Conservation (phyloP, 2,888 invertebrate genomes). For the Nemoura dubitans region DNA sequence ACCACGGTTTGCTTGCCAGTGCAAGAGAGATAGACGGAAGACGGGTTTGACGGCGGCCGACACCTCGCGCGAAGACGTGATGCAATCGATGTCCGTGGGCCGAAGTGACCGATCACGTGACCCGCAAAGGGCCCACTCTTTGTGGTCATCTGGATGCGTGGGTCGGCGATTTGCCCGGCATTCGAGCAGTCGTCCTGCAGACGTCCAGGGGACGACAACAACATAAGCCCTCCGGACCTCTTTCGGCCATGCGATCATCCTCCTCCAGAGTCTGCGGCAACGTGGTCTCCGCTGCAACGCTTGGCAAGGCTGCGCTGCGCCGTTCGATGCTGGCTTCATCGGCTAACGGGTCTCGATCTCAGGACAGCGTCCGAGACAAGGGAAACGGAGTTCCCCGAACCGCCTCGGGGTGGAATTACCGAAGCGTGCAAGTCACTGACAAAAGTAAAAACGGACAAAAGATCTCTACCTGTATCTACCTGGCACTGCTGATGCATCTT, state of each 20-base stretch:
- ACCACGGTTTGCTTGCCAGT: neutral
- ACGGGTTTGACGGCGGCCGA: neutral
- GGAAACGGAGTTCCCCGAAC: neutral
- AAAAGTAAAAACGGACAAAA: neutral
- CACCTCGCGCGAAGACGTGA: neutral
- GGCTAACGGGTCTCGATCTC: neutral
- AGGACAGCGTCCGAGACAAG: neutral
- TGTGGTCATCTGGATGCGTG: neutral
- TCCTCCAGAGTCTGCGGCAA: neutral
- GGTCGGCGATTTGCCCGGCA: neutral
- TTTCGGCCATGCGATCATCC: neutral
- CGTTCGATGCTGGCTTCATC: neutral
- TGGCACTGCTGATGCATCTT: slow-evolving; percentile 7
- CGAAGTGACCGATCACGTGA: neutral
- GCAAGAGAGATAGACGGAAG: neutral
- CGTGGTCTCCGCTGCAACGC: neutral
- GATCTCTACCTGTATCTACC: neutral
- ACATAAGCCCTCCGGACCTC: neutral
- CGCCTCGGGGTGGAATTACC: slow-evolving; percentile 5
- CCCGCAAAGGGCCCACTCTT: neutral
- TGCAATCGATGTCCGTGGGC: neutral
- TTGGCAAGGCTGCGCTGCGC: neutral
- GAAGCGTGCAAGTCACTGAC: slow-evolving; percentile 5
- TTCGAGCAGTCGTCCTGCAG: neutral
- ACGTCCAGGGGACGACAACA: neutral